Percentiles rank a stretch among this genome's conserved stretches.
Evolutionary conservation across 2,888 invertebrate genomes (phyloP).

Genomic region (Bimastos eiseni): DNA sequence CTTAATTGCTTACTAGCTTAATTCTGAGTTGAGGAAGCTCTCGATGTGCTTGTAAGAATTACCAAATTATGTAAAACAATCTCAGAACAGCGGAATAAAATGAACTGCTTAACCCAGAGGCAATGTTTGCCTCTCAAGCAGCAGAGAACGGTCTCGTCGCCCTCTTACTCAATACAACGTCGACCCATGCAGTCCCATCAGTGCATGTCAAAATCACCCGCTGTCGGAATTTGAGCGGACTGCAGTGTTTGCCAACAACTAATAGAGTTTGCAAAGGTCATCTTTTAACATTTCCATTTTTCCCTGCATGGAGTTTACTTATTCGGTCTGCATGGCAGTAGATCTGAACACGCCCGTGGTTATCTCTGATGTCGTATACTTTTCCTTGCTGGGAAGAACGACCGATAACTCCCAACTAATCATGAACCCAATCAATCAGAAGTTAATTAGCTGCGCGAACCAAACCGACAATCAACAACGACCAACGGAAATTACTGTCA

Average conservation of each 20-base stretch:
- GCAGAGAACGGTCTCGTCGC: neutral
- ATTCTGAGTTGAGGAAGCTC: neutral
- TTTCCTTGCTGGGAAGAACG: neutral
- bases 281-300: neutral
- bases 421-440: neutral
- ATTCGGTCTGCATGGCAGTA: neutral
- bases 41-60: neutral
- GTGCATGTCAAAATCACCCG: slow-evolving; percentile 2
- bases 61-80: neutral
- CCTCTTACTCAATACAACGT: neutral
- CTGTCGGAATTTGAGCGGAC: neutral
- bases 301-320: neutral
- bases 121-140: neutral
- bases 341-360: neutral
- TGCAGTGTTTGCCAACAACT: neutral
- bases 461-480: neutral
- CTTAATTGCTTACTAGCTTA: neutral
- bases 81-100: neutral
- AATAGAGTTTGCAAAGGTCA: neutral
- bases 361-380: neutral
- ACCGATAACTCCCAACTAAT: neutral
- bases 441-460: neutral
- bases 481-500: neutral
- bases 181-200: neutral
- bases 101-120: neutral